Base-by-base conservation (phyloP, 2,113 vertebrate species). In the Ptilonorhynchus violaceus region DNA sequence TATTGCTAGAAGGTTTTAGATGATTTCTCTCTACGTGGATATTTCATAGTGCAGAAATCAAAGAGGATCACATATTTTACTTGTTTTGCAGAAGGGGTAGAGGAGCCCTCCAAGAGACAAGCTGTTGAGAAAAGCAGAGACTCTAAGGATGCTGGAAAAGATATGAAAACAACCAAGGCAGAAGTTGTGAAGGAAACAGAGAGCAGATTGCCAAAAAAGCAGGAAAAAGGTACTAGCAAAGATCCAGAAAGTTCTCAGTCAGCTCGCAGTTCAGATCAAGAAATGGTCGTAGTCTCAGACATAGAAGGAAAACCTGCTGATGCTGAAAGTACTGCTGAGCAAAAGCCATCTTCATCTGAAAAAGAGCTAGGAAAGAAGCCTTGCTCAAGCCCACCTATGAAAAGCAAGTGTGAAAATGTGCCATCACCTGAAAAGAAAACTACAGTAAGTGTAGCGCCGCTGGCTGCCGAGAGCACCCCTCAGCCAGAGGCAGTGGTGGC, bases 31-130 rank as follows among this genome's bases (percentile, higher is more conserved):
- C 22, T 89, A 82, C 24, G 9, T 81, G 28, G 67, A 4, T 92
- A 44, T 63, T 66, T 93, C 24, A 20, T 41, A 77, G 72, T 47
- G 31, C 27, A 63, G 85, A 75, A 88, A 63, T 72, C 81, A 67
- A 90, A 96, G 76, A 92, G 15, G 12, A 7, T 95, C 85, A 96
- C 10, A 1, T 84, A 75, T 68, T 94, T 92, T 14, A 70, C 66
- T 92, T 97, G 63, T 97, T 96, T 98, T 98, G 63, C 96, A 98
- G 98, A 98, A 98, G 97, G 98, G 98, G 14, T 98, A 98, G 98
- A 98, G 62, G 97, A 97, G 27, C 96, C 97, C 25, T 37, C 63
- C 75, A 98, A 98, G 93, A 98, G 98, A 76, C 92, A 96, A 96
- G 85, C 94, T 87, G 21, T 94, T 76, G 98, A 98, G 75, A 97